Conservation (phyloP, 92 coral and sea anemone species). For the Heliopora coerulea region DNA sequence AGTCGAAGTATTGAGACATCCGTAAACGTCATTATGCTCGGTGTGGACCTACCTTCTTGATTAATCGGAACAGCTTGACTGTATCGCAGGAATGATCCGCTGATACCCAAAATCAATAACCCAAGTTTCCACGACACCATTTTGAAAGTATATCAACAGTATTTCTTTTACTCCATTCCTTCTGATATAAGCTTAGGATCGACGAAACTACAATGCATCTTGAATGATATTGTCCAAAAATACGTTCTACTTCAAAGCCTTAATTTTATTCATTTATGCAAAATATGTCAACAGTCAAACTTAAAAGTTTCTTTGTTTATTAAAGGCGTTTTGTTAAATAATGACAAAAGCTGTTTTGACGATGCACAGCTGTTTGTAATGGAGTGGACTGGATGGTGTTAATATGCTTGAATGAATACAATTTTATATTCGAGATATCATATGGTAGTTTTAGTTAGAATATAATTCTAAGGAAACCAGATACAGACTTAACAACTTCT, state of each 20-base stretch:
- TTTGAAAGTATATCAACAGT: not conserved
- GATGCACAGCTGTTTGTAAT: too few relatives aligned
- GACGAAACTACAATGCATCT: slow-evolving; percentile 7
- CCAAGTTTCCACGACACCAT: slow-evolving; percentile 20
- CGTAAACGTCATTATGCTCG: too few relatives aligned
- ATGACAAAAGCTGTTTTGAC: too few relatives aligned
- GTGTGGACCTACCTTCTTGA: slow-evolving; percentile 17
- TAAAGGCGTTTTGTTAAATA: slow-evolving; percentile 20
- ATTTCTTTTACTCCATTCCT: slow-evolving; percentile 17
- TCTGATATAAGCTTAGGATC: not conserved
- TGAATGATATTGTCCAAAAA: slow-evolving; percentile 1
- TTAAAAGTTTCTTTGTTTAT: slow-evolving; percentile 21
- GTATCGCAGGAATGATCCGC: slow-evolving; percentile 1
- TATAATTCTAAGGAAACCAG: too few relatives aligned
- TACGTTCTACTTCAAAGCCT: slow-evolving; percentile 18
- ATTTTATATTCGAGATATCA: too few relatives aligned
- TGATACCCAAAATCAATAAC: slow-evolving; percentile 18
- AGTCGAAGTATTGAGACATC: too few relatives aligned
- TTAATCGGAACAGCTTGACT: slow-evolving; percentile 15
- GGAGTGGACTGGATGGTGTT: too few relatives aligned
- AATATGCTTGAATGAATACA: too few relatives aligned
- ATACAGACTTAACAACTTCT: too few relatives aligned
- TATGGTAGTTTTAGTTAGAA: too few relatives aligned
- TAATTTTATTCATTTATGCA: slow-evolving; percentile 32
- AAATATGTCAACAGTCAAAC: not conserved